phyloP scores from a whole-genome alignment of 2,888 invertebrate species.

The Calliscelio sp. region DNA sequence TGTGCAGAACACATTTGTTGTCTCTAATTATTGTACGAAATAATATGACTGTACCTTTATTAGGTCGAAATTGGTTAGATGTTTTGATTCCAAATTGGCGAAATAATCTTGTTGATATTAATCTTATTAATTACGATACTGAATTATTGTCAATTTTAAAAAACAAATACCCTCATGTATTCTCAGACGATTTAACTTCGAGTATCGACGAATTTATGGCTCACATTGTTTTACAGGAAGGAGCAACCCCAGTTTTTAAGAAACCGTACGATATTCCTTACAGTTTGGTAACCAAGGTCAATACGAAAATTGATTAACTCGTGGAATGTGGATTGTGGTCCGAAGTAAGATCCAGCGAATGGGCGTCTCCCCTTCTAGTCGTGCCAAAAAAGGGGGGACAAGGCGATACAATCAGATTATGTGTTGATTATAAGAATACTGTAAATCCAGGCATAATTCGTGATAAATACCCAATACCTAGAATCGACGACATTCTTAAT shows the following conservation, averaged over 20 bases:
- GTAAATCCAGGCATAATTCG: constrained; percentile 30
- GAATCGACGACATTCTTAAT: constrained; percentile 48
- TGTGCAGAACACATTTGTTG: not conserved
- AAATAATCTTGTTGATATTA: constrained; percentile 40
- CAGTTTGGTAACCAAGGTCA: constrained; percentile 24
- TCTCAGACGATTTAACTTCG: constrained; percentile 19
- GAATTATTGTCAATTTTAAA: constrained; percentile 21
- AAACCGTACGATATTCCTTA: constrained; percentile 54
- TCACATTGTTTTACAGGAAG: constrained; percentile 46
- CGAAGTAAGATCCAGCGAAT: constrained; percentile 49
- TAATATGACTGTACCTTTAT: constrained; percentile 24
- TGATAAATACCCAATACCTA: constrained; percentile 47
- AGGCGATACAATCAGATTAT: constrained; percentile 23
- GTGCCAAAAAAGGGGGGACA: constrained; percentile 46
- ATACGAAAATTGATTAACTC: constrained; percentile 41
- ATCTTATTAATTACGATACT: constrained; percentile 13
- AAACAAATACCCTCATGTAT: constrained; percentile 31
- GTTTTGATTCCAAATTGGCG: constrained; percentile 43
- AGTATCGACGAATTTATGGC: constrained; percentile 43
- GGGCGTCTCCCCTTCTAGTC: constrained; percentile 41
- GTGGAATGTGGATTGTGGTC: constrained; percentile 38
- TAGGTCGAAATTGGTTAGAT: constrained; percentile 62
- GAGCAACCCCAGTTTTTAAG: constrained; percentile 45
- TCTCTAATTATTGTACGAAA: constrained; percentile 44
- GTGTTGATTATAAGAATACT: constrained; percentile 43